Evolutionary conservation across 2,888 invertebrate species (phyloP).

Genomic region (Stomorhina lunata): DNA sequence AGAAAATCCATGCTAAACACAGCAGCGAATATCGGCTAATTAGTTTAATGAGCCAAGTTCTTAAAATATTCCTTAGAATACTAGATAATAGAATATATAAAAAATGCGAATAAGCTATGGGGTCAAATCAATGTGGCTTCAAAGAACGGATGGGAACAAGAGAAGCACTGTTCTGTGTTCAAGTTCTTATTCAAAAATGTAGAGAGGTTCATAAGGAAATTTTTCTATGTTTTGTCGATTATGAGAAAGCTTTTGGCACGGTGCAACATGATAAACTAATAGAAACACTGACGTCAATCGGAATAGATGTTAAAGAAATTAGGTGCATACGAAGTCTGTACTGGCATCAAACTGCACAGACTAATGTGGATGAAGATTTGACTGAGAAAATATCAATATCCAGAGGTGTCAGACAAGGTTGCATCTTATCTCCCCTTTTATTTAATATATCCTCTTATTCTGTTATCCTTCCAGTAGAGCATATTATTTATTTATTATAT

Average conservation of each 20-base stretch:
- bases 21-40: background rate
- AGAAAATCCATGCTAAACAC: background rate
- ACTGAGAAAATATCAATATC: too few relatives aligned
- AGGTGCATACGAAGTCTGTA: too few relatives aligned
- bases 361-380: too few relatives aligned
- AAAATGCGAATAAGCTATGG: constrained; percentile 23
- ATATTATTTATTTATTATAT: too few relatives aligned
- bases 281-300: background rate
- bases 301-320: too few relatives aligned
- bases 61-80: constrained; percentile 17
- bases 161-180: constrained; percentile 14
- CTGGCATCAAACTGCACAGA: too few relatives aligned
- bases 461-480: too few relatives aligned
- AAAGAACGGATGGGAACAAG: constrained; percentile 26
- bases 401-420: too few relatives aligned
- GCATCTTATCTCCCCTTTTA: too few relatives aligned
- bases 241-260: background rate
- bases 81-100: background rate
- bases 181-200: background rate
- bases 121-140: constrained; percentile 29
- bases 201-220: background rate
- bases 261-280: background rate
- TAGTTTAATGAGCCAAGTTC: constrained; percentile 10
- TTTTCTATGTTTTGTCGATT: background rate
- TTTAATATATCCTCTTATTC: too few relatives aligned